Evolutionary conservation across 2,888 invertebrate species (phyloP).

Genomic region (Noctua janthe): DNA sequence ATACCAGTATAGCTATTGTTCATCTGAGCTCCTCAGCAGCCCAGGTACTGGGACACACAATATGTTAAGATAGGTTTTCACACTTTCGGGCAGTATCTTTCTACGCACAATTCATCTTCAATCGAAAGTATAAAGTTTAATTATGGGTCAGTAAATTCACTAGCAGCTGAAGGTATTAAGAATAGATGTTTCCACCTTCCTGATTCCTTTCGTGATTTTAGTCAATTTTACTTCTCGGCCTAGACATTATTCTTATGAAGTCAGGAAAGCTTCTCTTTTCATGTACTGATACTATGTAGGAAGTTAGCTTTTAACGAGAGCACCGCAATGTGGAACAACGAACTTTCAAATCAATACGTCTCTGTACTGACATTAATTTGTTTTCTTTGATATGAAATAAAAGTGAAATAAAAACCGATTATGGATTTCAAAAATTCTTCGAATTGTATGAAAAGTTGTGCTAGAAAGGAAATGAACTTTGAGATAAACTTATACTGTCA

Average conservation of each 20-base stretch:
- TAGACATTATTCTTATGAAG: not conserved
- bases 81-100: not conserved
- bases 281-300: not conserved
- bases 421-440: not conserved
- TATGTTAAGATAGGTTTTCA: not conserved
- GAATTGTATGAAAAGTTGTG: not conserved
- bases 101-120: not conserved
- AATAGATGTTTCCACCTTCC: not conserved
- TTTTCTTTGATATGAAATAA: not conserved
- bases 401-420: not conserved
- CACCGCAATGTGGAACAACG: conserved; percentile 27
- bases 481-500: not conserved
- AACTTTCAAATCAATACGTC: conserved; percentile 29
- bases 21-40: not conserved
- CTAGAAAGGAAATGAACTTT: not conserved
- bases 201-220: not conserved
- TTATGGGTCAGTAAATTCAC: not conserved
- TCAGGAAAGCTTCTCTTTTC: not conserved
- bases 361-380: not conserved
- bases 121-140: not conserved
- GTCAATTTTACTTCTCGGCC: not conserved
- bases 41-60: not conserved
- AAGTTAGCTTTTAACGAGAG: conserved; percentile 15
- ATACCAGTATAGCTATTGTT: not conserved
- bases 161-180: not conserved